A percentile compares a stretch with the other conserved stretches of the same genome.
phyloP scores from a whole-genome alignment of 2,888 invertebrate species.

The Polia nebulosa region DNA sequence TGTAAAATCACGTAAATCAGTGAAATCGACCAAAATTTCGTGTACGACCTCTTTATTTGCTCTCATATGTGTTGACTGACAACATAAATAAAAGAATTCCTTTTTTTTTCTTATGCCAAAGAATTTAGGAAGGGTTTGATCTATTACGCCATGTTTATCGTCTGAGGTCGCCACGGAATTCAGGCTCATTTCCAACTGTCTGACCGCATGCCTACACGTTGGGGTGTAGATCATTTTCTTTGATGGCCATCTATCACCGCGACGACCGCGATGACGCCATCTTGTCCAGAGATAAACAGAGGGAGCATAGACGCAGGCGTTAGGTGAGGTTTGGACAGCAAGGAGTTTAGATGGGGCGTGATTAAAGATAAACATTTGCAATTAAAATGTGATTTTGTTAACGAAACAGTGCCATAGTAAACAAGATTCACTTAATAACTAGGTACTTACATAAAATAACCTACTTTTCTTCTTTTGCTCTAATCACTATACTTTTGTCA shows the following conservation, averaged over 20 bases:
- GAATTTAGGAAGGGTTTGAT: constrained; percentile 23
- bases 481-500: too few species aligned
- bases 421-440: neutral
- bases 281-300: constrained; percentile 33
- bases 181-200: constrained; percentile 8
- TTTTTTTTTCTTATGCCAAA: constrained; percentile 1
- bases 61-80: too few species aligned
- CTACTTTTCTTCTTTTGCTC: too few species aligned
- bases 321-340: neutral
- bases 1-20: too few species aligned
- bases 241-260: constrained; percentile 41
- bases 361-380: constrained; percentile 1
- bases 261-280: constrained; percentile 23
- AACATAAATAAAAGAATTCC: neutral
- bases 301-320: neutral
- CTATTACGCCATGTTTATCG: constrained; percentile 40
- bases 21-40: too few species aligned
- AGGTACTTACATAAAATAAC: too few species aligned
- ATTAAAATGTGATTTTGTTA: neutral
- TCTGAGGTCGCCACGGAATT: constrained; percentile 31
- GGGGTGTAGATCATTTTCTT: constrained; percentile 43
- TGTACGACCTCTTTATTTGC: too few species aligned
- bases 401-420: neutral
- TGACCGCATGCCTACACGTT: constrained; percentile 41
- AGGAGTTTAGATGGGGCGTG: neutral